Base-by-base conservation (phyloP, 2,888 invertebrate genomes). In the Megalurothrips usitatus region DNA sequence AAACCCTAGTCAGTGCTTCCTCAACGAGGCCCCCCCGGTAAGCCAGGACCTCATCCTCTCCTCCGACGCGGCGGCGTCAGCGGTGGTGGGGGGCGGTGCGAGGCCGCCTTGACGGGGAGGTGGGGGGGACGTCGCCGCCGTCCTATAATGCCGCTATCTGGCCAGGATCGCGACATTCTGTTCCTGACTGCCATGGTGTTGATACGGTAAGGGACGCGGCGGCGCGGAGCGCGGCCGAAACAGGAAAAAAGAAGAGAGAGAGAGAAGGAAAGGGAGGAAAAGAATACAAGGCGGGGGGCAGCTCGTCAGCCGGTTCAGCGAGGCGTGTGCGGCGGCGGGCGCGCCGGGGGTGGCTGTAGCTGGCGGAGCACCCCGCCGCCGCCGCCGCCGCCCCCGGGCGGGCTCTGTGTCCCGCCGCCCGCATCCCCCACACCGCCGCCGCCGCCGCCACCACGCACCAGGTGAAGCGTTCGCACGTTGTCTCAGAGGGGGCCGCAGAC, bases 121-220 rank as follows among this genome's bases (percentile, higher is more conserved):
- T 52, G 58, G 58, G 58, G 58, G 17, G 14, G 19, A 43, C 34
- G 6, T n/a, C 58, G 14, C 49, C 63, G 63, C 9, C 68, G 9
- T 75, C 68, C 68, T 75, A 26, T 58, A 75, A 75, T 23, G 2
- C 23, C 68, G 68, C 68, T 75, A 75, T 75, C 68, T 23, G 23
- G 68, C 68, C 23, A 75, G 68, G 68, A 75, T 26, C 23, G 23
- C 68, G 68, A 12, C 68, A 75, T 75, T 75, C 68, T 75, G 68
- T 75, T 23, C 68, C 68, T 75, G 68, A 75, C 68, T 75, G 68
- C 68, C 68, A 75, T 75, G 68, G 68, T 75, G 68, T 75, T 75
- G 68, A 75, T 75, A 75, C 68, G 68, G 68, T 75, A 75, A 75
- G 68, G 68, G 68, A 10, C 58, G 17, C 52, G 52, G 14, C 52